Evolutionary conservation across 2,888 invertebrate species (phyloP), one percentile per base, ranked within the genome.

Genomic region (Fragum fragum): DNA sequence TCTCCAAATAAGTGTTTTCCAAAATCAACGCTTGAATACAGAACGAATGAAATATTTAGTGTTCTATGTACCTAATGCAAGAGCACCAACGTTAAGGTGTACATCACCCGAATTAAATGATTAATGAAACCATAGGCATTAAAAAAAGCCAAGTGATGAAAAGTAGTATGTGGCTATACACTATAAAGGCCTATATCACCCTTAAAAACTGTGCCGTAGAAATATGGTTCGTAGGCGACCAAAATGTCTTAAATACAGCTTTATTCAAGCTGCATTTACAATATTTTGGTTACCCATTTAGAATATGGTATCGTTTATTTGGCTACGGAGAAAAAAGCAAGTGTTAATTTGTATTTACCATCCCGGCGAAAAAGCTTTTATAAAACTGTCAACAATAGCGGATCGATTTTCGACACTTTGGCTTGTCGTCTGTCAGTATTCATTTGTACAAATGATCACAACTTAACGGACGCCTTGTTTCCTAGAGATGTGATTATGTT

Each of bases 361-460:
- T 61, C 61, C 32, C 47, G 47, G 29, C 36, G 61, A 29, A 61
- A 47, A 61, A 32, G 61, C 61, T 61, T 61, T 61, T 61, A 61
- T 16, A 32, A 61, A 61, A n/a, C 61, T 61, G 61, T 61, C 61
- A 61, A 61, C 61, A 42, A 18, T 16, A 5, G 39, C 23, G 42
- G 66, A 66, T 66, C 66, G 66, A 66, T 66, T 66, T 39, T 66
- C 66, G 42, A 66, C 42, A 26, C 21, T 66, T 66, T 26, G n/a
- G 21, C 42, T 39, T 42, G 66, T 66, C 66, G 66, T 42, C 7
- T 66, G 66, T 66, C 66, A 66, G 36, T 66, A 36, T 66, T 39
- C 32, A 66, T 66, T 66, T 66, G 66, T 66, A 32, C 66, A 61
- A 61, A 61, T 29, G 32, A 61, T 18, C n/a, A 14, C 16, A 14